Base-by-base conservation (phyloP, 1,140 invertebrate species). In the Scaptomyza montana region DNA sequence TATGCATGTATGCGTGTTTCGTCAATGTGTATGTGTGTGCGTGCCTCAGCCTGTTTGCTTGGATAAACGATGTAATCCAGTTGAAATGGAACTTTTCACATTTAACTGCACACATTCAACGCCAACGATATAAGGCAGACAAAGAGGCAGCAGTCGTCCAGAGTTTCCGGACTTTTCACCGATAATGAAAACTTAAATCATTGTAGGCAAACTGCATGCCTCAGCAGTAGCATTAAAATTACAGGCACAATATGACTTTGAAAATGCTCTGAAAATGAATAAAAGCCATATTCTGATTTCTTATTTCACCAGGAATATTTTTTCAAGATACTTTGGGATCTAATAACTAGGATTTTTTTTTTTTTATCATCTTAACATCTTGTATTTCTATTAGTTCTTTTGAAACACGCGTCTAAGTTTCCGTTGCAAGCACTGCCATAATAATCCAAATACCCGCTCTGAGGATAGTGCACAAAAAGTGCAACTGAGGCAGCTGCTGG, bases 121-220 rank as follows among this genome's bases (percentile, higher is more conserved):
- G 46, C 13, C 46, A 21, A 6, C 3, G 12, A 19, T 36, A 36
- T 8, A 16, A 13, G 55, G 50, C 43, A 45, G 56, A 54, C 63
- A 50, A 21, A 41, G 12, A 13, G 53, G 45, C 12, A 46, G 39
- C 28, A 39, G 63, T 47, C 33, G 7, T 36, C 33, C 33, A 56
- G 51, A 69, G 64, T 69, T 66, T 45, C 43, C 28, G 39, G 74
- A 80, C 63, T 68, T 54, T 41, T 74, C 64, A 28, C 54, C 77
- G 84, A 89, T 87, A 87, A 87, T 87, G 84, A 89, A 87, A 87
- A 84, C 79, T 87, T 89, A 77, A 84, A 80, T 89, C 82, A 89
- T 82, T 82, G 78, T 70, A 84, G 75, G 61, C 67, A 87, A 89
- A 73, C 68, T 78, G 82, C 69, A 78, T 71, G 60, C 36, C 65